These are phyloP conservation scores for Reticulitermes lucifugus DNA, from an alignment of 2,888 invertebrate genomes.

Conservation along the genomic window DNA sequence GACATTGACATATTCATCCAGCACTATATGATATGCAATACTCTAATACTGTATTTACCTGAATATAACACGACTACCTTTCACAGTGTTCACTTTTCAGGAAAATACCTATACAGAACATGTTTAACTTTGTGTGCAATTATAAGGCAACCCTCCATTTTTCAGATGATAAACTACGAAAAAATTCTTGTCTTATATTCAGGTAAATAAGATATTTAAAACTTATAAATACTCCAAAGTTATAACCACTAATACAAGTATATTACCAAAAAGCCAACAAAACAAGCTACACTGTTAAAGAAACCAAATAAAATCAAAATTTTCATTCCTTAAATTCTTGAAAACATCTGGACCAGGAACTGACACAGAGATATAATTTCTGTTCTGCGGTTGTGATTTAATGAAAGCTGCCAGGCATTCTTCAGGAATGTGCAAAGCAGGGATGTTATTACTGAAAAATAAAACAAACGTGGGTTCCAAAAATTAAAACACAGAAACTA, in stretches of 20 bases:
- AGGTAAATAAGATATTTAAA: neutral
- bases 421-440: neutral
- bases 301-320: too few relatives aligned
- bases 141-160: too few relatives aligned
- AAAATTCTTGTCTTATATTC: too few relatives aligned
- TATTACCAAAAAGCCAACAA: neutral
- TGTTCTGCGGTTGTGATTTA: neutral
- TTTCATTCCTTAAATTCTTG: neutral
- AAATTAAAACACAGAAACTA: neutral
- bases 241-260: neutral
- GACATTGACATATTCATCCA: neutral
- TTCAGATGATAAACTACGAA: too few relatives aligned
- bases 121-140: too few relatives aligned
- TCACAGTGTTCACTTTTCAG: too few relatives aligned
- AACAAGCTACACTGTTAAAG: neutral
- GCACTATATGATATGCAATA: neutral
- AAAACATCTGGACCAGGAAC: neutral
- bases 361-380: neutral
- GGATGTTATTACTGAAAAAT: neutral
- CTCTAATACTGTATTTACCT: neutral
- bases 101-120: too few relatives aligned
- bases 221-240: neutral
- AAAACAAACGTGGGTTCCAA: neutral
- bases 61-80: too few relatives aligned
- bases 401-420: neutral